Evolutionary conservation across 1,140 invertebrate genomes (phyloP).

Genomic region (Thaumatotibia leucotreta): DNA sequence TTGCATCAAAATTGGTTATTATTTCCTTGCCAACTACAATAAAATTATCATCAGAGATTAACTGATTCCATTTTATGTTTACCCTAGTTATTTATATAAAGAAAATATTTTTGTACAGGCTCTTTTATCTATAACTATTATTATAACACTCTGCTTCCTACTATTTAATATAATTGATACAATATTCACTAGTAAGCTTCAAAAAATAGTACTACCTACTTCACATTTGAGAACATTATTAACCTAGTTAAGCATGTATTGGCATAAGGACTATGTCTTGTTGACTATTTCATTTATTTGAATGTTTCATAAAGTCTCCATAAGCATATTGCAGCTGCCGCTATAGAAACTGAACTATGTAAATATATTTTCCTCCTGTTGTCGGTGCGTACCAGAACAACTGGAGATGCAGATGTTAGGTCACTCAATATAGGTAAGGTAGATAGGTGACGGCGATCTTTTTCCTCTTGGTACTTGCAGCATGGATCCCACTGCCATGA

Average conservation of each 20-base stretch:
- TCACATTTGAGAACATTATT: slow-evolving; percentile 27
- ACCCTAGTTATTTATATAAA: slow-evolving; percentile 28
- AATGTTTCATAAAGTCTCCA: slow-evolving; percentile 81
- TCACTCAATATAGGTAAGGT: slow-evolving; percentile 80
- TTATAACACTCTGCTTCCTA: slow-evolving; percentile 33
- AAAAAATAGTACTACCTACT: slow-evolving; percentile 17
- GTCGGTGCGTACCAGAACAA: slow-evolving; percentile 84
- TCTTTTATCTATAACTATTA: slow-evolving; percentile 49
- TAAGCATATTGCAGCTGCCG: slow-evolving; percentile 81
- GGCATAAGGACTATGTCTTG: slow-evolving; percentile 2
- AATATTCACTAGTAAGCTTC: slow-evolving; percentile 9
- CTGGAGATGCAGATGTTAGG: slow-evolving; percentile 80
- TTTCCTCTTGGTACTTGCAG: slow-evolving; percentile 88
- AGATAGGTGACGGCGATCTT: slow-evolving; percentile 74
- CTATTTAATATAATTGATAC: slow-evolving; percentile 30
- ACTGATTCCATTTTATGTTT: slow-evolving; percentile 40
- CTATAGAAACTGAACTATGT: slow-evolving; percentile 82
- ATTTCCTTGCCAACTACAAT: slow-evolving; percentile 60
- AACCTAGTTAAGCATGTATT: slow-evolving; percentile 27
- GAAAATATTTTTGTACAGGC: slow-evolving; percentile 52
- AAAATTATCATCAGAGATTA: slow-evolving; percentile 57
- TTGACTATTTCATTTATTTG: slow-evolving; percentile 62
- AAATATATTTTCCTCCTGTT: slow-evolving; percentile 83
- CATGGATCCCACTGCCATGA: slow-evolving; percentile 96
- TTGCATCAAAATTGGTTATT: slow-evolving; percentile 8